Evolutionary conservation across 2,113 vertebrate species (phyloP).

Genomic region (Gobio gobio): DNA sequence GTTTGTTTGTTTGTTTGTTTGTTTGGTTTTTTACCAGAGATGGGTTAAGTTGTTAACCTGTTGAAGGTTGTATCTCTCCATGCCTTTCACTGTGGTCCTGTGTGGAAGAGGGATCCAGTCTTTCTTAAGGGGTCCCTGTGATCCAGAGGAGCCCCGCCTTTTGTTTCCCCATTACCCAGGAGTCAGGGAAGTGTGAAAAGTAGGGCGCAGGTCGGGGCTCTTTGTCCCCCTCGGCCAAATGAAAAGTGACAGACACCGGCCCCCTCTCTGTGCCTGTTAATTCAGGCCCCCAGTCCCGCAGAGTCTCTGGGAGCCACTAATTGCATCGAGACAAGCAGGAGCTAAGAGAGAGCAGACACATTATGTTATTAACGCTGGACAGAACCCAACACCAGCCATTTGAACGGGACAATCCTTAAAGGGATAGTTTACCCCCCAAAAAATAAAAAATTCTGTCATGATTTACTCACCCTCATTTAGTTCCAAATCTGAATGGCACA

Average conservation of each 20-base stretch:
- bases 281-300: constrained; percentile 39
- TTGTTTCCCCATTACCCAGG: constrained; percentile 45
- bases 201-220: constrained; percentile 49
- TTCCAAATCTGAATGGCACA: background rate
- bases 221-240: constrained; percentile 45
- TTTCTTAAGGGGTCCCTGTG: constrained; percentile 16
- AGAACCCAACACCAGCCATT: constrained; percentile 7
- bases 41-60: background rate
- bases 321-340: constrained; percentile 42
- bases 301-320: constrained; percentile 38
- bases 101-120: background rate
- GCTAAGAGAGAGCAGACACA: constrained; percentile 28
- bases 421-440: background rate
- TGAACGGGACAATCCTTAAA: constrained; percentile 12
- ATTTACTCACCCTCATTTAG: no score
- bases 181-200: constrained; percentile 53
- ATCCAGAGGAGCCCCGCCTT: constrained; percentile 36
- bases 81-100: constrained; percentile 6
- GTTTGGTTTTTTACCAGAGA: background rate
- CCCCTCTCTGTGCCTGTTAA: constrained; percentile 44
- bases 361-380: constrained; percentile 51
- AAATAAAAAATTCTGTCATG: background rate
- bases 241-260: constrained; percentile 49
- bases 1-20: background rate
- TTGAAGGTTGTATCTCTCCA: background rate